Evolutionary conservation across 2,797 vertebrate genomes (phyloP).

Genomic region (Linurgus olivaceus): DNA sequence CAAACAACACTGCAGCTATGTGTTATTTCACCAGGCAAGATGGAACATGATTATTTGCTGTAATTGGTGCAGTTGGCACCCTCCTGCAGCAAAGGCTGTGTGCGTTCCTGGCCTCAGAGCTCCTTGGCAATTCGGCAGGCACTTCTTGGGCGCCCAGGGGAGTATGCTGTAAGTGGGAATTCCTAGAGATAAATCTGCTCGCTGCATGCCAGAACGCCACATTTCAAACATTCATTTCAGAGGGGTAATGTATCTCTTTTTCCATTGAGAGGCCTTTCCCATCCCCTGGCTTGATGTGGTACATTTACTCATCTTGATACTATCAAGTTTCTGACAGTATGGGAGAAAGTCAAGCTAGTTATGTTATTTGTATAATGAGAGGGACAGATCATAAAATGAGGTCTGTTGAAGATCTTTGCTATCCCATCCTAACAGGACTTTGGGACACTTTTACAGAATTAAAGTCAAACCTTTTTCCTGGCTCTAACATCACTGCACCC

Average conservation of each 20-base stretch:
- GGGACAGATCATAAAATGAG: not conserved
- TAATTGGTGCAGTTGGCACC: not conserved
- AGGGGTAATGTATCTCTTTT: constrained; percentile 11
- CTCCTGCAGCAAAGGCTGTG: not conserved
- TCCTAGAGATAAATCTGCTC: constrained; percentile 52
- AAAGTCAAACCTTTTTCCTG: constrained; percentile 2
- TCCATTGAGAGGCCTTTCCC: constrained; percentile 29
- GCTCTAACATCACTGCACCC: not conserved
- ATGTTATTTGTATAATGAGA: not conserved
- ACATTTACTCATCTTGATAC: constrained; percentile 5
- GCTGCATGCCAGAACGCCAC: not conserved
- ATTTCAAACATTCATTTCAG: constrained; percentile 52
- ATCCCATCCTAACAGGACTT: not conserved
- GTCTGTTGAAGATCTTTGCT: not conserved
- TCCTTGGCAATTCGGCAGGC: not conserved
- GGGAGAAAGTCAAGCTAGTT: not conserved
- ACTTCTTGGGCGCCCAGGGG: constrained; percentile 4
- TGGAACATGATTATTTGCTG: constrained; percentile 34
- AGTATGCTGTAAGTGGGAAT: constrained; percentile 42
- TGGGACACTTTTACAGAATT: not conserved
- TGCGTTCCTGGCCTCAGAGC: not conserved
- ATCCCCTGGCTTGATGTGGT: not conserved
- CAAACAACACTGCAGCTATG: not conserved
- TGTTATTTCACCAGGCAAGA: constrained; percentile 9
- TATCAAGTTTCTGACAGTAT: constrained; percentile 24